These are phyloP conservation scores for Catocala fraxini DNA, from an alignment of 2,888 invertebrate genomes.

Conservation along the genomic window DNA sequence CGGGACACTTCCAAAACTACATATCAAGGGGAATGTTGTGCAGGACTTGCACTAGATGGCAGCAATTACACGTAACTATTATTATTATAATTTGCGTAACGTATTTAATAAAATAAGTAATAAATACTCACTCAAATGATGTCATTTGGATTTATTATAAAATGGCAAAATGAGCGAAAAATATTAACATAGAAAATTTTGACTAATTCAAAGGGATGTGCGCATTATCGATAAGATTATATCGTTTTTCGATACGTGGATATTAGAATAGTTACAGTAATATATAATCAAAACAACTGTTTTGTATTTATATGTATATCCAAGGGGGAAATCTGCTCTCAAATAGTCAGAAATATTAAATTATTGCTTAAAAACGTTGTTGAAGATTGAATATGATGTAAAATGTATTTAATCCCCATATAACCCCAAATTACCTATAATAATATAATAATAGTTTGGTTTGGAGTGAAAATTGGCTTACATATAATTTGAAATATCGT, in stretches of 20 bases:
- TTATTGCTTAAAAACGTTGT: constrained; percentile 77
- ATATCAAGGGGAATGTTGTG: no score
- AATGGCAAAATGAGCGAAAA: constrained; percentile 19
- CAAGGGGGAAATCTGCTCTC: constrained; percentile 32
- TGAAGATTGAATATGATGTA: constrained; percentile 76
- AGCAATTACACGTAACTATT: no score
- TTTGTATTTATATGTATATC: constrained; percentile 46
- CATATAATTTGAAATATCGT: constrained; percentile 58
- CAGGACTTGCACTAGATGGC: neutral
- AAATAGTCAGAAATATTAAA: constrained; percentile 42
- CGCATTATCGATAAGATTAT: constrained; percentile 34
- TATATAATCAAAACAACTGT: constrained; percentile 42
- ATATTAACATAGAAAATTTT: constrained; percentile 14
- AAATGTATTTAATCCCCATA: constrained; percentile 78
- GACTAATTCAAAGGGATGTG: constrained; percentile 23
- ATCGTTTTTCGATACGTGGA: constrained; percentile 27
- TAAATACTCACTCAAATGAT: no score
- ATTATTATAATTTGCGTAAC: no score
- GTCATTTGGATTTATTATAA: constrained; percentile 33
- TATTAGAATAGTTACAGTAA: constrained; percentile 39
- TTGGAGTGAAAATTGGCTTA: constrained; percentile 70
- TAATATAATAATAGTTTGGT: no score
- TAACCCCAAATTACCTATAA: constrained; percentile 69
- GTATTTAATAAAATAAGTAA: no score
- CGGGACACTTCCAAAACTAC: no score